Percentiles rank a stretch among this genome's conserved stretches.
Evolutionary conservation across 2,797 vertebrate species (phyloP).

Genomic region (Philypnodon macrostomus): DNA sequence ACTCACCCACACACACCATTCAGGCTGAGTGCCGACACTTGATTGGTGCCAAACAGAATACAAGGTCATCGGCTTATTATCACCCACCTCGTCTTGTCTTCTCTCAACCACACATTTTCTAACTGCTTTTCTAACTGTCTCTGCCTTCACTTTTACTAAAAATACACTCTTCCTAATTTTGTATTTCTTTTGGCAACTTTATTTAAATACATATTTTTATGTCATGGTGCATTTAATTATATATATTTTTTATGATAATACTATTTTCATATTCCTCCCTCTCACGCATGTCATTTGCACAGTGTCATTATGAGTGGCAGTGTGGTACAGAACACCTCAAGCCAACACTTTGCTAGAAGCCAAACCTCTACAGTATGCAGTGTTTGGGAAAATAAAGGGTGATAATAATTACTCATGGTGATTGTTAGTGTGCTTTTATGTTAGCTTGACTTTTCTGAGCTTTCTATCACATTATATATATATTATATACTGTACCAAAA

Average conservation of each 20-base stretch:
- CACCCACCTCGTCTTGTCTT: constrained; percentile 36
- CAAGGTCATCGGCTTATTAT: constrained; percentile 59
- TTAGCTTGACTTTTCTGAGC: too few relatives aligned
- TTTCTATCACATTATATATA: too few relatives aligned
- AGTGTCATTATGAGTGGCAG: constrained; percentile 32
- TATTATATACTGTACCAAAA: too few relatives aligned
- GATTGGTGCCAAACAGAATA: constrained; percentile 54
- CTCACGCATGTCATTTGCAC: constrained; percentile 26
- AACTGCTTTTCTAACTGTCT: not conserved
- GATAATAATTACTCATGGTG: constrained; percentile 1
- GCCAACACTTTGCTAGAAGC: constrained; percentile 23
- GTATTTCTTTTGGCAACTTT: constrained; percentile 1
- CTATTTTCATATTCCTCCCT: constrained; percentile 13
- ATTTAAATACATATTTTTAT: not conserved
- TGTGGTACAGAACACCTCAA: constrained; percentile 2
- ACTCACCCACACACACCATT: constrained; percentile 10
- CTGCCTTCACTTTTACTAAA: constrained; percentile 9
- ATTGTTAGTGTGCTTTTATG: too few relatives aligned
- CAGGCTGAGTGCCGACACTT: constrained; percentile 31
- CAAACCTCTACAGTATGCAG: constrained; percentile 10
- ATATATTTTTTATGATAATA: constrained; percentile 2
- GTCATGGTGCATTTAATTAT: constrained; percentile 5
- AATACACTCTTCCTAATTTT: constrained; percentile 7
- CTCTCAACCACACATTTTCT: constrained; percentile 2
- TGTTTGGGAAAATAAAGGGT: constrained; percentile 4